Base-by-base conservation (phyloP, 2,888 invertebrate species). In the Lathronympha strigana region DNA sequence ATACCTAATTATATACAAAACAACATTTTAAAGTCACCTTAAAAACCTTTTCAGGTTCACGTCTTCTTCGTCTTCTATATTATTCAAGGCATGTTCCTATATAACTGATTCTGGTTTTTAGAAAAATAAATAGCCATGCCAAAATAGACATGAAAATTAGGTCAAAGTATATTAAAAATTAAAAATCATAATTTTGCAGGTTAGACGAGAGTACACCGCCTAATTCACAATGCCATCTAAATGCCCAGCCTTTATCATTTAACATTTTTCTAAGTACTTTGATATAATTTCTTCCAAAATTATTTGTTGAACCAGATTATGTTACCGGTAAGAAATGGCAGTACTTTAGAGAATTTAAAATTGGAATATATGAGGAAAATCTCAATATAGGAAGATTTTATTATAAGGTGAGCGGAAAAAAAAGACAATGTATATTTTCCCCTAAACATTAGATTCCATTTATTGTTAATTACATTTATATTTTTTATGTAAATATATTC, bases 371-470 rank as follows among this genome's bases (percentile, higher is more conserved):
- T 33, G 33, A 13, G 13, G 9, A 1, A 31, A 33, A 8, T 33
- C 9, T 33, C 33, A 33, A 33, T 9, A 11, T 33, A 33, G 33
- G 33, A 5, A 8, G 9, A 33, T 5, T 33, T 33, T n/a, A n/a
- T n/a, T n/a, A n/a, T n/a, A n/a, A n/a, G n/a, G 17, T 17, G n/a
- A 38, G 38, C 15, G 15, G 9, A 15, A 38, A 38, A 38, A 15
- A 38, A 5, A 38, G n/a, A 38, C 15, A 38, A 15, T 6, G 38
- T 21, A 3, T 19, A 21, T 2, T 19, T 47, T 50, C n/a, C 31
- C n/a, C n/a, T n/a, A 11, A 45, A 19, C 25, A 11, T 17, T 33
- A 58, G 33, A 60, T 60, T 57, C 57, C 55, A 17, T n/a, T 55
- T 8, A 17, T 40, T 50, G 49, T 28, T 23, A 47, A 15, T 23